Percentiles rank a stretch among this genome's conserved stretches.
phyloP scores from a whole-genome alignment of 2,797 vertebrate genomes.

The Tamandua tetradactyla region DNA sequence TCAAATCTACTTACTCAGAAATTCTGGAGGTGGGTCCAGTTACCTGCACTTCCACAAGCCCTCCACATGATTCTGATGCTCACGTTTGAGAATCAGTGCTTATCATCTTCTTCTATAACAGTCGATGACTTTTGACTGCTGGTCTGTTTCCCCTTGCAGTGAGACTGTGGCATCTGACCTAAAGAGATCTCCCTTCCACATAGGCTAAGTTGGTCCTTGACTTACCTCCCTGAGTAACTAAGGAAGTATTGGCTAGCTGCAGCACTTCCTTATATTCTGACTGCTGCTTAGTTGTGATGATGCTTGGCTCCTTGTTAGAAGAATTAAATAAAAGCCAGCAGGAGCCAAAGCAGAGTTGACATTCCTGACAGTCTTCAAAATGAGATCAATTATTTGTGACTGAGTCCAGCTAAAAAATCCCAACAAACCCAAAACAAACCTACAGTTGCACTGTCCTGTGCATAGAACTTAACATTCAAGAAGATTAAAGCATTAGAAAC shows the following conservation, averaged over 20 bases:
- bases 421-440: neutral
- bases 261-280: neutral
- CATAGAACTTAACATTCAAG: neutral
- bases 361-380: neutral
- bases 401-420: neutral
- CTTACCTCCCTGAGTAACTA: neutral
- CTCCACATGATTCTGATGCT: neutral
- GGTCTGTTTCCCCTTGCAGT: neutral
- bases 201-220: fast-evolving
- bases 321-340: neutral
- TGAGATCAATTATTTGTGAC: neutral
- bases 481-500: too few relatives aligned
- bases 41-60: neutral
- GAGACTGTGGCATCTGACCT: neutral
- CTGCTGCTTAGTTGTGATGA: neutral
- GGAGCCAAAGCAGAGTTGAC: neutral
- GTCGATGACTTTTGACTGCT: neutral
- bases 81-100: neutral
- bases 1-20: neutral
- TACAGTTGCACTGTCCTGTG: neutral
- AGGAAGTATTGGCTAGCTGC: neutral
- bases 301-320: neutral
- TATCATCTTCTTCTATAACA: neutral
- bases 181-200: neutral
- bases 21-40: neutral